These are phyloP conservation scores for Capitella teleta DNA, from an alignment of 1,140 invertebrate genomes.

Conservation along the genomic window DNA sequence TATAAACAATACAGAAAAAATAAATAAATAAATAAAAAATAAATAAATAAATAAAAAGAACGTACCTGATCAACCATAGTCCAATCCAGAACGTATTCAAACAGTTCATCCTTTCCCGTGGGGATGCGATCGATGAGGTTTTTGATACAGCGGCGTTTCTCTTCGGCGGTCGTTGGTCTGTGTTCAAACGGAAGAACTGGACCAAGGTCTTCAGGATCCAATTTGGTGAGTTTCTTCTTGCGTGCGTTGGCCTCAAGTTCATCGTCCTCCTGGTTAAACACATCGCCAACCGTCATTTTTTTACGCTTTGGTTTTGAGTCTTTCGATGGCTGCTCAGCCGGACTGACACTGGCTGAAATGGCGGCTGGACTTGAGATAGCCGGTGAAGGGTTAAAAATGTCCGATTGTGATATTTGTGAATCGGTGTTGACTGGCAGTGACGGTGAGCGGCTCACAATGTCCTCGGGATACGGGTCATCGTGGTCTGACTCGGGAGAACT, in stretches of 20 bases:
- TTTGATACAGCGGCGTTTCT: conserved; percentile 92
- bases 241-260: conserved; percentile 46
- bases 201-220: conserved; percentile 48
- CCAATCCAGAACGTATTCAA: conserved; percentile 88
- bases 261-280: conserved; percentile 82
- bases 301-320: conserved; percentile 52
- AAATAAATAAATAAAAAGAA: neutral
- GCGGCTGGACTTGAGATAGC: too few relatives aligned
- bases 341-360: too few relatives aligned
- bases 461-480: too few relatives aligned
- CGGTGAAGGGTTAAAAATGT: too few relatives aligned
- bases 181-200: conserved; percentile 8
- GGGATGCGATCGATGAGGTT: conserved; percentile 96
- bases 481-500: too few relatives aligned
- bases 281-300: conserved; percentile 72
- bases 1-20: neutral
- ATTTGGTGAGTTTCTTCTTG: conserved; percentile 71
- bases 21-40: neutral
- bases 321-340: neutral
- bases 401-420: too few relatives aligned
- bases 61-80: conserved; percentile 67
- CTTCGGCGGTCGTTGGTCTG: conserved; percentile 51
- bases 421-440: too few relatives aligned
- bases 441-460: too few relatives aligned
- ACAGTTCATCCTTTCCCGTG: conserved; percentile 89